Evolutionary conservation across 2,113 vertebrate genomes (phyloP).

Genomic region (Syrmaticus mikado): DNA sequence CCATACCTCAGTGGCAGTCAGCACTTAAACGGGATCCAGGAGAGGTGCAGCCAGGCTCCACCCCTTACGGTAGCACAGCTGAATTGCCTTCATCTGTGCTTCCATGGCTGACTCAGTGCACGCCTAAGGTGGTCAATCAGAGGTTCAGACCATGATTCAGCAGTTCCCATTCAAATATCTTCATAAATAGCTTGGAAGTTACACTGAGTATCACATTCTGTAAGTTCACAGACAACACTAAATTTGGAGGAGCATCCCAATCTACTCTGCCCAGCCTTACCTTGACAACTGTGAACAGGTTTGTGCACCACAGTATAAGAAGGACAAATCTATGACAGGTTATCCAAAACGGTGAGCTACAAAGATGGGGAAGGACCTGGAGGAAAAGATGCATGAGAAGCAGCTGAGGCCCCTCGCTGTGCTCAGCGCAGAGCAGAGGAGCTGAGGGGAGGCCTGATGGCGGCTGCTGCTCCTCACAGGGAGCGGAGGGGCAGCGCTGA

Average conservation of each 20-base stretch:
- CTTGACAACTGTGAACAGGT: not conserved
- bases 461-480: not conserved
- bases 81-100: too few species aligned
- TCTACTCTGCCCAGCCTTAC: not conserved
- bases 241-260: not conserved
- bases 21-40: too few species aligned
- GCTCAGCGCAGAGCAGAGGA: too few species aligned
- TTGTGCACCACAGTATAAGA: not conserved
- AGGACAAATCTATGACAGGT: not conserved
- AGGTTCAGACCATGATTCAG: too few species aligned
- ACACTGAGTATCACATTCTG: not conserved
- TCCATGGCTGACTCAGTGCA: too few species aligned
- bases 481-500: not conserved
- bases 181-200: not conserved
- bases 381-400: not conserved
- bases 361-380: not conserved
- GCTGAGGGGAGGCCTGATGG: too few species aligned
- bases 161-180: not conserved
- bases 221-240: not conserved
- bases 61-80: too few species aligned
- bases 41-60: too few species aligned
- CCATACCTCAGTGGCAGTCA: too few species aligned
- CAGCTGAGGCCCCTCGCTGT: not conserved
- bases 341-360: not conserved
- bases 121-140: too few species aligned